Percentiles rank a stretch among this genome's conserved stretches.
Evolutionary conservation across 2,888 invertebrate species (phyloP).

Genomic region (Xylota sylvarum): DNA sequence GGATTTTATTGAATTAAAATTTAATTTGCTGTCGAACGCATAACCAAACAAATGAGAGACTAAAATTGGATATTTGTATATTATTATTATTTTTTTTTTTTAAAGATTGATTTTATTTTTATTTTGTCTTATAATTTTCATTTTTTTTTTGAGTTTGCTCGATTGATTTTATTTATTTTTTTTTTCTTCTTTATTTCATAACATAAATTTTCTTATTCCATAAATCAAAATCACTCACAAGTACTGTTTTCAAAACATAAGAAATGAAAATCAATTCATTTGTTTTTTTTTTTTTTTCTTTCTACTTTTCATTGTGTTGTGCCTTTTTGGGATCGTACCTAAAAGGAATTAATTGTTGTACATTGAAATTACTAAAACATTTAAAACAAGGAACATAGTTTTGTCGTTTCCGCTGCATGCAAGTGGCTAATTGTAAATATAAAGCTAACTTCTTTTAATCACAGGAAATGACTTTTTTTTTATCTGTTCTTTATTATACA

Average conservation of each 20-base stretch:
- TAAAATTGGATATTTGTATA: slow-evolving; percentile 49
- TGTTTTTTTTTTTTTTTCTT: slow-evolving; percentile 39
- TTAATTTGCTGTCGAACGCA: slow-evolving; percentile 54
- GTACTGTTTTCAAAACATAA: slow-evolving; percentile 47
- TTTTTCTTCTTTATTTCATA: slow-evolving; percentile 38
- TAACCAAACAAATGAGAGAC: slow-evolving; percentile 49
- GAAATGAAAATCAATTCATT: slow-evolving; percentile 51
- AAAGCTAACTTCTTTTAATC: slow-evolving; percentile 25
- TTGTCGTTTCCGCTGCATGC: slow-evolving; percentile 63
- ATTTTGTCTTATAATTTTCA: slow-evolving; percentile 10
- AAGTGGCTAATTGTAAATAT: slow-evolving; percentile 48
- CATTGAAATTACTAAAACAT: slow-evolving; percentile 61
- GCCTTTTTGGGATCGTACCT: slow-evolving; percentile 85
- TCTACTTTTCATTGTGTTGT: slow-evolving; percentile 76
- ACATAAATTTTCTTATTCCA: slow-evolving; percentile 52
- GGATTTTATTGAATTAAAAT: slow-evolving; percentile 26
- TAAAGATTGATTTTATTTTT: slow-evolving; percentile 22
- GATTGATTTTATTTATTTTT: slow-evolving; percentile 40
- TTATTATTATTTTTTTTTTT: slow-evolving; percentile 43
- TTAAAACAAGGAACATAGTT: slow-evolving; percentile 25
- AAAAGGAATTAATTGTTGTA: slow-evolving; percentile 79
- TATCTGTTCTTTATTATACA: too few species aligned
- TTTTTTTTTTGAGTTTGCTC: slow-evolving; percentile 43
- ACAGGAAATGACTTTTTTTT: not conserved
- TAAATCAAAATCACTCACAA: slow-evolving; percentile 68